Evolutionary conservation across 2,888 invertebrate genomes (phyloP), one percentile per base, ranked within the genome.

Genomic region (Dichetophora obliterata): DNA sequence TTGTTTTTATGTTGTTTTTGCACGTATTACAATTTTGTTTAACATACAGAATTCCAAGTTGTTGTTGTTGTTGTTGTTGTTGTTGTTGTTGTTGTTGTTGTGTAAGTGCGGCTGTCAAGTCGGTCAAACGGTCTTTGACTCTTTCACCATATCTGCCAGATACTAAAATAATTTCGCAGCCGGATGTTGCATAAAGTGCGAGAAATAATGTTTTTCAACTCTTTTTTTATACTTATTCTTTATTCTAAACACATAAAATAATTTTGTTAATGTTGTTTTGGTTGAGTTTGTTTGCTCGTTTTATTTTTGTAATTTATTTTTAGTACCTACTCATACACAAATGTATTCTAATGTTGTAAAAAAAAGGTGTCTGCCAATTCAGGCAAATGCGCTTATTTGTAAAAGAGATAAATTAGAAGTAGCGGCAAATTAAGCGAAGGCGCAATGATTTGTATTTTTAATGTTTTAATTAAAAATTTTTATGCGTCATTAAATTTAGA

Each of bases 51-150:
- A 43, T 43, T 66, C 11, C 5, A 22, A 24, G 3, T 63, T 50
- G 6, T 37, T 69, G 24, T 11, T 19, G 31, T 31, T 54, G 52
- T 69, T n/a, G n/a, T n/a, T n/a, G n/a, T n/a, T n/a, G n/a, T n/a
- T n/a, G n/a, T n/a, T n/a, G n/a, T n/a, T n/a, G 3, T 63, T 50
- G 6, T 37, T 69, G 24, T 11, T 19, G 31, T 31, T 54, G 52
- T 69, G 6, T 6, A n/a, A 19, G 16, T 27, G 59, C 24, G 72
- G 77, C 82, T 80, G 81, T 82, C 82, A 85, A 87, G 82, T 86
- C 87, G 86, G 87, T 86, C 86, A 87, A 82, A 84, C 86, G 87
- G 86, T 86, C 86, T 86, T 87, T 86, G 86, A 87, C 86, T 86
- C 82, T 82, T 79, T 43, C 43, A 14, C 37, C 37, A 37, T 57